These are phyloP conservation scores for Orius laevigatus DNA, from an alignment of 1,140 invertebrate genomes.

Conservation along the genomic window DNA sequence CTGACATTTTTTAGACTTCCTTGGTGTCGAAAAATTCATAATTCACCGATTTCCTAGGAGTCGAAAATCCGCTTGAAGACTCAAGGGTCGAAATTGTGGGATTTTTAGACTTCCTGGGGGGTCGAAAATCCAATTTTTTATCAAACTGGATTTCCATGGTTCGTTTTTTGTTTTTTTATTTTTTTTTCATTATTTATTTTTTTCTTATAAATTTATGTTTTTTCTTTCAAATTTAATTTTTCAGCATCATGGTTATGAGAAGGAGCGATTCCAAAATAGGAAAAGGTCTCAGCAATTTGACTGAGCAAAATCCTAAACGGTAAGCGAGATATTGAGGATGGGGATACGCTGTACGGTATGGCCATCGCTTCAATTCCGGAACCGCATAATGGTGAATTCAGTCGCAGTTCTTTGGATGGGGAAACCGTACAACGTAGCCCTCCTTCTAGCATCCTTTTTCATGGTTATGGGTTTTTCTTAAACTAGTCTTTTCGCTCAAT, in stretches of 20 bases:
- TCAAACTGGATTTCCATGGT: constrained; percentile 1
- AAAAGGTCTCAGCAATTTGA: constrained; percentile 15
- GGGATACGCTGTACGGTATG: neutral
- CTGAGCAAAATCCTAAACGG: constrained; percentile 21
- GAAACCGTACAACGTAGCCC: neutral
- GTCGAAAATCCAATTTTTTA: too few relatives aligned
- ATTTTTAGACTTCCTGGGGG: too few relatives aligned
- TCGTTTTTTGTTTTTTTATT: constrained; percentile 6
- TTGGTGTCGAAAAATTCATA: too few relatives aligned
- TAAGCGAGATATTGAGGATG: constrained; percentile 2
- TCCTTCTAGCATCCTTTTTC: neutral
- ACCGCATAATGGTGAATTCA: neutral
- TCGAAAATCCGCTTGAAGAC: too few relatives aligned
- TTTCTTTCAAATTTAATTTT: neutral
- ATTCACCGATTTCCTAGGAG: too few relatives aligned
- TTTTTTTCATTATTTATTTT: neutral
- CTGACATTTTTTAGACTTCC: too few relatives aligned
- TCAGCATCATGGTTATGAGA: constrained; percentile 20
- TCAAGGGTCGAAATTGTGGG: too few relatives aligned
- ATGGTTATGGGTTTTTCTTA: neutral
- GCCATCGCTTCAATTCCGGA: neutral
- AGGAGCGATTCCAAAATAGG: constrained; percentile 20
- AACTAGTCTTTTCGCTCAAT: too few relatives aligned
- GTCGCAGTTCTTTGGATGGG: neutral
- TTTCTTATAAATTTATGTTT: neutral